phyloP scores from a whole-genome alignment of 2,797 vertebrate species.

The Hephaestus fuliginosus region DNA sequence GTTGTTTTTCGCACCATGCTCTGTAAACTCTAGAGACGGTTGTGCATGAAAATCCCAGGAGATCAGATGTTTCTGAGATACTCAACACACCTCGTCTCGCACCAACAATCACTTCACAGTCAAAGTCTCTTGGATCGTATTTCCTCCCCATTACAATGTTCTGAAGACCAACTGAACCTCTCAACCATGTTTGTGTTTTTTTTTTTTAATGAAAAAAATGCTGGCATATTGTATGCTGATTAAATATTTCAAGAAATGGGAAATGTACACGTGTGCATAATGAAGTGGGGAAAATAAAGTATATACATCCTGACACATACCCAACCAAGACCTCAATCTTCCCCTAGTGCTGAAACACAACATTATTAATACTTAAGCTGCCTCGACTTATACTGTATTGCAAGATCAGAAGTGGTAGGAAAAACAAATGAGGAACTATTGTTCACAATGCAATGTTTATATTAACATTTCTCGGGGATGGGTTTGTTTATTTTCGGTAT shows the following conservation, averaged over 20 bases:
- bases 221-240: background rate
- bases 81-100: background rate
- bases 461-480: background rate
- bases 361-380: background rate
- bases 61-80: background rate
- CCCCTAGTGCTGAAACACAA: background rate
- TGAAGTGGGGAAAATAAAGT: background rate
- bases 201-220: background rate
- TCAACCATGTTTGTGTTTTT: background rate
- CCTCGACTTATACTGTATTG: background rate
- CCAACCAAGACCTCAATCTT: background rate
- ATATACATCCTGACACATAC: background rate
- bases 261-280: background rate
- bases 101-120: background rate
- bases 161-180: background rate
- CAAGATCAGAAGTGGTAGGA: background rate
- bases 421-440: background rate
- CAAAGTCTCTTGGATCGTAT: background rate
- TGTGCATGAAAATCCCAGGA: constrained; percentile 11
- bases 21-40: constrained; percentile 17
- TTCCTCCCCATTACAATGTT: background rate
- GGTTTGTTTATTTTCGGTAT: background rate
- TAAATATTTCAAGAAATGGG: background rate
- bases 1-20: constrained; percentile 17
- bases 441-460: background rate